These are phyloP conservation scores for Pteromalus puparum DNA, from an alignment of 1,140 invertebrate species.

Conservation along the genomic window DNA sequence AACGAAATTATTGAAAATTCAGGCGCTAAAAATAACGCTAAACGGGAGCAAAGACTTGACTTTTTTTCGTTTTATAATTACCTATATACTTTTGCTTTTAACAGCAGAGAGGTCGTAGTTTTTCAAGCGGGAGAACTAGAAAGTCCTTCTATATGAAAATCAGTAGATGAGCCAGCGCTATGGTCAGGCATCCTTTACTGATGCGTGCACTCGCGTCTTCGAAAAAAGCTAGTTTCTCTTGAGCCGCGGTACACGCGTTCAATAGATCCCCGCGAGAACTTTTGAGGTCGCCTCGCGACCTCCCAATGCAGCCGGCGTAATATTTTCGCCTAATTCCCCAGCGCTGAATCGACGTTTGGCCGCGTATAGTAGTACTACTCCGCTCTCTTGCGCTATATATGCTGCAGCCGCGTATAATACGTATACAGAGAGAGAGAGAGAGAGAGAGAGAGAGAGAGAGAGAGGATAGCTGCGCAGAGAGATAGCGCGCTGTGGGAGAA, in stretches of 20 bases:
- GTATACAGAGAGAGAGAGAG: background rate
- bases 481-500: background rate
- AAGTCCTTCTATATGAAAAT: too few relatives aligned
- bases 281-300: constrained; percentile 26
- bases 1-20: constrained; percentile 23
- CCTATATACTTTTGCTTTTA: too few relatives aligned
- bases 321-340: constrained; percentile 32
- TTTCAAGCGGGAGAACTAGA: background rate
- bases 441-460: background rate
- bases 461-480: background rate
- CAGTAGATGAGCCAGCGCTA: too few relatives aligned
- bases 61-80: too few relatives aligned
- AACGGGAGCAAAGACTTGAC: background rate
- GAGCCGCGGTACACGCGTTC: too few relatives aligned
- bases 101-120: too few relatives aligned
- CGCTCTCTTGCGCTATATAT: too few relatives aligned
- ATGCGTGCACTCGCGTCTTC: background rate
- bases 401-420: background rate
- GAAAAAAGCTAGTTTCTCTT: too few relatives aligned
- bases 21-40: background rate
- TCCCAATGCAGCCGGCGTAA: background rate
- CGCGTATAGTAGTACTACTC: too few relatives aligned
- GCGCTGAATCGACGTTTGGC: constrained; percentile 18
- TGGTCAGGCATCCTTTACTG: background rate
- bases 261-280: background rate